Evolutionary conservation across 2,113 vertebrate species (phyloP), one percentile per base, ranked within the genome.

Genomic region (Aplodontia rufa): DNA sequence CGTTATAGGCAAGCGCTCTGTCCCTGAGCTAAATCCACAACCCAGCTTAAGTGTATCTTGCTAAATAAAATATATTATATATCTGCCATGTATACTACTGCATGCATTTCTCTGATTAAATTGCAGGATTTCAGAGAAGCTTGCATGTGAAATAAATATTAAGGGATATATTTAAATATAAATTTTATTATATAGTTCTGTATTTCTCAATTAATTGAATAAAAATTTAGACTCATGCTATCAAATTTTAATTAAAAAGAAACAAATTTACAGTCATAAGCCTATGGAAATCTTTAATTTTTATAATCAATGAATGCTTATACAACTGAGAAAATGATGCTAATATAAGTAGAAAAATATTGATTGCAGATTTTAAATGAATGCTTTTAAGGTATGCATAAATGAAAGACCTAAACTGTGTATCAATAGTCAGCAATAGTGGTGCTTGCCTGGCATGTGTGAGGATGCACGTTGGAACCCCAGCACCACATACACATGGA

Each of bases 191-290:
- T 93, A 90, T 93, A 17, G 0, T 49, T 92, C 3, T 75, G 11
- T 14, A 53, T 19, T 96, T 91, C 1, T 76, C 22, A 88, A 53
- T 85, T 81, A 85, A 85, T 71, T 86, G 60, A 94, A 7, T 14
- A 40, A 45, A 86, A 78, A 92, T 84, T 35, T 85, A 72, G 51
- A 81, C 8, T 32, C 6, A 6, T 68, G 22, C 14, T 88, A 47
- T 80, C 20, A 91, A 91, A 81, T 79, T 89, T 95, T 96, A 96
- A 90, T 95, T 88, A 80, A 84, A 93, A 93, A 35, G 3, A 8
- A 92, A 85, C 5, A 1, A 45, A 62, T 78, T 80, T 9, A 69
- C 92, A 88, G 93, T 76, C 35, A 83, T 16, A 12, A 91, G 8
- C 10, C 26, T 74, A 62, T 13, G 20, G 24, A 91, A 62, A 62